Evolutionary conservation across 2,113 vertebrate genomes (phyloP), one percentile per base, ranked within the genome.

Genomic region (Puffinus mauretanicus): DNA sequence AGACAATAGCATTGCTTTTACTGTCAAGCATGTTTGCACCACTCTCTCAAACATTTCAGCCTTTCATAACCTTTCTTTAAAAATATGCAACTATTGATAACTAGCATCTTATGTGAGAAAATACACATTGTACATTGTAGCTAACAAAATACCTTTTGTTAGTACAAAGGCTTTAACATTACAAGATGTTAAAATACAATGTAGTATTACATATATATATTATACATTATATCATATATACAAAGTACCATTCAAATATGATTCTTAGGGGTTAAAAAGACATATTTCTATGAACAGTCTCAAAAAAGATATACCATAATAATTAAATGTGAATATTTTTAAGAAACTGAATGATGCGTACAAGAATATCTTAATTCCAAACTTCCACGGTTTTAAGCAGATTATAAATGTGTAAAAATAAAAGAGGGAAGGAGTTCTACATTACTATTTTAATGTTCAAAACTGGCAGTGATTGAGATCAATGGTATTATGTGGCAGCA

Each of bases 391-490:
- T 82, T 93, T 93, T 85, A 87, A 82, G 72, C 40, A 84, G 57
- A 69, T 85, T 46, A 62, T 70, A 93, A 82, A 87, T 34, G 42
- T 58, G 42, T 46, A 76, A 92, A 94, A 94, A 76, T 72, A 78
- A 84, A 84, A 79, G 77, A 89, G 36, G 62, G 71, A 93, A 89
- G 49, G 54, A 86, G 83, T 72, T 89, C 73, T 82, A 82, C 79
- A 62, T 94, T 95, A 92, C 80, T 82, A 93, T 95, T 95, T 95
- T 85, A 86, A 95, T 55, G 46, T 62, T 94, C 89, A 93, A 64
- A 72, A 85, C 40, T 95, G 89, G 93, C 89, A 93, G 95, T 94
- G 93, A 96, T 96, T 93, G 95, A 97, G 93, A 95, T 97, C 92
- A 91, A 72, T 66, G 71, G 81, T 85, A 90, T 89, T 86, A 82